phyloP scores from a whole-genome alignment of 2,113 vertebrate species.

The Mohoua ochrocephala region DNA sequence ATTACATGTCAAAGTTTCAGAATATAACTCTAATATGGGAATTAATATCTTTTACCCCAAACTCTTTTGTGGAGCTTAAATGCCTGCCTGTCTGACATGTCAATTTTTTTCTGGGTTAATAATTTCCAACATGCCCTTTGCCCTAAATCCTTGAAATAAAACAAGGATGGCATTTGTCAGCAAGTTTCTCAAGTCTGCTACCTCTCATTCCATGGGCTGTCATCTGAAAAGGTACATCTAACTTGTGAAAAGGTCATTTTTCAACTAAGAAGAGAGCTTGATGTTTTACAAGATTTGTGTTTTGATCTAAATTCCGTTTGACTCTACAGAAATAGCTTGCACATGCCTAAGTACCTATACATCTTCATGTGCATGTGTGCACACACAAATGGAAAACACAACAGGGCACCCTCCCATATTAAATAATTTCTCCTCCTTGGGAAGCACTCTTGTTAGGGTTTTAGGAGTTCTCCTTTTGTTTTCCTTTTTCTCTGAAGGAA shows the following conservation, averaged over 20 bases:
- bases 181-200: conserved; percentile 41
- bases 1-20: not conserved
- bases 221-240: conserved; percentile 38
- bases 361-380: not conserved
- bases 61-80: not conserved
- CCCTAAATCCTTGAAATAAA: conserved; percentile 48
- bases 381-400: not conserved
- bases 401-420: not conserved
- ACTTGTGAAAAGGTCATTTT: conserved; percentile 47
- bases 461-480: no score
- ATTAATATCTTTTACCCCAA: not conserved
- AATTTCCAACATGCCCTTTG: not conserved
- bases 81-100: not conserved
- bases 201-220: conserved; percentile 31
- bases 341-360: not conserved
- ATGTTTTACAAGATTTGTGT: not conserved
- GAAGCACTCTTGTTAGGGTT: no score
- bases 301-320: not conserved
- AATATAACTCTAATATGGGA: not conserved
- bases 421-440: not conserved
- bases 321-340: not conserved
- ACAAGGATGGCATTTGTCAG: conserved; percentile 34
- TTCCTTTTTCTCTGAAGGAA: no score
- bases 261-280: not conserved
- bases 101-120: conserved; percentile 14